Evolutionary conservation across 2,113 vertebrate species (phyloP), one percentile per base, ranked within the genome.

Genomic region (Scatophagus argus): DNA sequence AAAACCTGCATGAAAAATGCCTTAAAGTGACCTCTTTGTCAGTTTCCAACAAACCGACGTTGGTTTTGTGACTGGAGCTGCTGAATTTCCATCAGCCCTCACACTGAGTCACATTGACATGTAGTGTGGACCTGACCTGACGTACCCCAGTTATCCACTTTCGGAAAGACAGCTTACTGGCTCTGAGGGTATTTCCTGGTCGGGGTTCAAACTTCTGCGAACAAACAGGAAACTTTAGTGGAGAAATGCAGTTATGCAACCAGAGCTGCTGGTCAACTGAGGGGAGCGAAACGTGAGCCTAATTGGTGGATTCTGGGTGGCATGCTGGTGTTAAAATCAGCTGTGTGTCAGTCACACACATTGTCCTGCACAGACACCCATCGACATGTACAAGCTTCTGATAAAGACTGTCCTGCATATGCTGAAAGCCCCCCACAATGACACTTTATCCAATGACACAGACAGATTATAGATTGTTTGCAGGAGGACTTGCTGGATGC

Each of bases 401-500:
- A 77, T 74, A 60, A 67, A 89, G 79, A 87, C 58, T 79, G 60
- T 84, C 82, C 82, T 65, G 63, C 62, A 72, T 77, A 56, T 75
- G 67, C 59, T 68, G 65, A 82, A 88, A 88, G 81, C 84, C 69
- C 63, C 81, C 75, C 68, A 69, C 68, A 82, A 74, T 89, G 84
- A 83, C 80, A 76, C 66, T 76, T 89, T 86, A 84, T 85, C 81
- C 79, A 17, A 36, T 82, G 67, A 89, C 91, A 90, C 89, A 85
- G 83, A 72, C 66, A 83, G 83, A 89, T 83, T 79, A 84, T 17
- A 61, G 36, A 79, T 62, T 68, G 56, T 76, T 86, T 85, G 72
- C 32, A 14, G 56, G 41, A 66, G 36, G 56, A 34, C 60, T 61
- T 64, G 25, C 25, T 65, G 75, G 65, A 67, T 63, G 74, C 19